A percentile compares a stretch with the other conserved stretches of the same genome.
Evolutionary conservation across 2,113 vertebrate genomes (phyloP).

Genomic region (Hirundichthys speculiger): DNA sequence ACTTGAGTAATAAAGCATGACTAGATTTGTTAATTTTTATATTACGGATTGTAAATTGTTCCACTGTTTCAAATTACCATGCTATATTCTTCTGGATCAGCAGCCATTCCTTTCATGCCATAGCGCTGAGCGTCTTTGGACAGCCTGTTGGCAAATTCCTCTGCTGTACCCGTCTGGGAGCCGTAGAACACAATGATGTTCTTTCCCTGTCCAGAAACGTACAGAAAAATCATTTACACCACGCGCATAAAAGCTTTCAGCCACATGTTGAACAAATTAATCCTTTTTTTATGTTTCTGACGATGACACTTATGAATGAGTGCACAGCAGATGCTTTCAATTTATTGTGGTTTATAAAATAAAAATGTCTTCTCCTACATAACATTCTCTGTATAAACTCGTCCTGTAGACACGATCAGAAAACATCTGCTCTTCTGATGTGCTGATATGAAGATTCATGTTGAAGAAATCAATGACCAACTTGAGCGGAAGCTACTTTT

Average conservation of each 20-base stretch:
- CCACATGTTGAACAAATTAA: neutral
- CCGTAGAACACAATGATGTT: slow-evolving; percentile 97
- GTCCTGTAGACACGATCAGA: neutral
- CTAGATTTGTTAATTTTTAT: too few species aligned
- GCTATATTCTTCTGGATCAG: slow-evolving; percentile 96
- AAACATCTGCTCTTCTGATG: neutral
- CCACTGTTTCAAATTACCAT: slow-evolving; percentile 81
- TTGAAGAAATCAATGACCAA: too few species aligned
- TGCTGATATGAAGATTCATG: slow-evolving; percentile 5
- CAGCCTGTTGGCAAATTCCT: slow-evolving; percentile 95
- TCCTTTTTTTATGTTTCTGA: neutral
- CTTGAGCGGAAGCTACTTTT: slow-evolving; percentile 1
- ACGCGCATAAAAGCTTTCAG: neutral
- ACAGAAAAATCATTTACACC: neutral
- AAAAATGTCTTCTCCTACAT: too few species aligned
- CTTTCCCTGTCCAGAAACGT: slow-evolving; percentile 80
- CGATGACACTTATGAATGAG: neutral
- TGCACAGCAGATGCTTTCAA: neutral
- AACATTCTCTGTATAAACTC: too few species aligned
- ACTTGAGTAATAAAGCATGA: neutral
- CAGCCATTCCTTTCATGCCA: slow-evolving; percentile 94
- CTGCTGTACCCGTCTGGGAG: slow-evolving; percentile 95
- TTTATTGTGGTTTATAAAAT: too few species aligned
- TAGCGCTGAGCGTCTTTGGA: slow-evolving; percentile 97
- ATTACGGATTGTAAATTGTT: neutral